phyloP scores from a whole-genome alignment of 2,888 invertebrate species.

The Lycocerus yunnanus region DNA sequence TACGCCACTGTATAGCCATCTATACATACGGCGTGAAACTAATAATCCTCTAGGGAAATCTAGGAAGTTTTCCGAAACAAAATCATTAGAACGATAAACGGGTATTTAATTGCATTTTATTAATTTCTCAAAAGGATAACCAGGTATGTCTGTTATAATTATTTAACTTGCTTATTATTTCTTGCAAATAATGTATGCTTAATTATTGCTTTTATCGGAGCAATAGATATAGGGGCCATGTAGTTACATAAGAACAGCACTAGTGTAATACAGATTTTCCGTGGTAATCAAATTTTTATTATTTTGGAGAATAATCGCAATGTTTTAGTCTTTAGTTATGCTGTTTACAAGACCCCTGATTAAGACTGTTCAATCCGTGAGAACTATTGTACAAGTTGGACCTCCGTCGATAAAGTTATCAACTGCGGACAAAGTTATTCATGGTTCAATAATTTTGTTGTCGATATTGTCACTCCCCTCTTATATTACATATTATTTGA shows the following conservation, averaged over 20 bases:
- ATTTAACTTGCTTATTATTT: not conserved
- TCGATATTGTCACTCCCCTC: not conserved
- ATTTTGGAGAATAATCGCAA: not conserved
- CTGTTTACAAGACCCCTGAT: not conserved
- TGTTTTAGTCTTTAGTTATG: not conserved
- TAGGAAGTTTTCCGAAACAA: not conserved
- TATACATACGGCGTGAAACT: not conserved
- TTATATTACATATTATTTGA: slow-evolving; percentile 1
- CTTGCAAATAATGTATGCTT: not conserved
- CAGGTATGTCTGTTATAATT: not conserved
- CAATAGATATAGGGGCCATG: not conserved
- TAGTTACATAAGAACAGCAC: not conserved
- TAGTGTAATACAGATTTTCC: not conserved
- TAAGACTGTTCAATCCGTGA: not conserved
- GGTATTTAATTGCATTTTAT: not conserved
- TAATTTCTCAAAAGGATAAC: not conserved
- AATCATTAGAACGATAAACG: not conserved
- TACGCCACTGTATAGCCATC: not conserved
- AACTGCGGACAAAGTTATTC: not conserved
- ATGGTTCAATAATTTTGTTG: not conserved
- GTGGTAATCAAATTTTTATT: not conserved
- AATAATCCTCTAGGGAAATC: not conserved
- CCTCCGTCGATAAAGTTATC: slow-evolving; percentile 5
- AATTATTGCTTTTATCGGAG: not conserved
- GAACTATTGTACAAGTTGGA: not conserved